phyloP scores from a whole-genome alignment of 2,113 vertebrate species.

The Aplodontia rufa region DNA sequence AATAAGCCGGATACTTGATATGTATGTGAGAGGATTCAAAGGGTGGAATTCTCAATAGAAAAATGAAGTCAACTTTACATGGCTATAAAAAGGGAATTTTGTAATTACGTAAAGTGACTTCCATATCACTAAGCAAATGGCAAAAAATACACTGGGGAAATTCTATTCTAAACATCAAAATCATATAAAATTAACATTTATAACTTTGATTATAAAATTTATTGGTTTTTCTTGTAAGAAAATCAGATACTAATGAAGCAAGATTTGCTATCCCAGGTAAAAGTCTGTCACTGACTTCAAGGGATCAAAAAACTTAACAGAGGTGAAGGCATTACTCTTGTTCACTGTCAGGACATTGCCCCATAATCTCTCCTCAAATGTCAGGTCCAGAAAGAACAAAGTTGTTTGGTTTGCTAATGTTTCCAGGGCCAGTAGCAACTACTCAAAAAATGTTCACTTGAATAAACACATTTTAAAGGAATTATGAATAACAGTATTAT shows the following conservation, averaged over 20 bases:
- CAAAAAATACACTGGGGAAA: background rate
- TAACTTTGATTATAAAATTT: background rate
- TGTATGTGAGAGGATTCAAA: background rate
- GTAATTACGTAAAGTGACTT: no score
- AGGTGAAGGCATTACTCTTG: background rate
- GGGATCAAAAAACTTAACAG: background rate
- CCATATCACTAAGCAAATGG: background rate
- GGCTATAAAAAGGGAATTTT: background rate
- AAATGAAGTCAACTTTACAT: background rate
- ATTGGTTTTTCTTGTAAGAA: background rate
- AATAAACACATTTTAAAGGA: background rate
- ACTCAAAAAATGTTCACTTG: background rate
- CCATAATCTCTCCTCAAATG: no score
- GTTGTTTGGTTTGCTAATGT: background rate
- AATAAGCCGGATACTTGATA: background rate
- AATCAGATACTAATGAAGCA: background rate
- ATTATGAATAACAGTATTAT: background rate
- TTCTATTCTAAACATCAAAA: background rate
- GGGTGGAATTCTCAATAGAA: slow-evolving; percentile 1
- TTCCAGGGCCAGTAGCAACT: background rate
- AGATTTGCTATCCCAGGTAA: background rate
- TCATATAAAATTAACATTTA: slow-evolving; percentile 8
- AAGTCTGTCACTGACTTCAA: background rate
- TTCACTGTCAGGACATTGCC: background rate
- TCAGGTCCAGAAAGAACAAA: background rate